A percentile compares a stretch with the other conserved stretches of the same genome.
Conservation (phyloP, 2,888 invertebrate species). For the Drosophila parthenogenetica region DNA sequence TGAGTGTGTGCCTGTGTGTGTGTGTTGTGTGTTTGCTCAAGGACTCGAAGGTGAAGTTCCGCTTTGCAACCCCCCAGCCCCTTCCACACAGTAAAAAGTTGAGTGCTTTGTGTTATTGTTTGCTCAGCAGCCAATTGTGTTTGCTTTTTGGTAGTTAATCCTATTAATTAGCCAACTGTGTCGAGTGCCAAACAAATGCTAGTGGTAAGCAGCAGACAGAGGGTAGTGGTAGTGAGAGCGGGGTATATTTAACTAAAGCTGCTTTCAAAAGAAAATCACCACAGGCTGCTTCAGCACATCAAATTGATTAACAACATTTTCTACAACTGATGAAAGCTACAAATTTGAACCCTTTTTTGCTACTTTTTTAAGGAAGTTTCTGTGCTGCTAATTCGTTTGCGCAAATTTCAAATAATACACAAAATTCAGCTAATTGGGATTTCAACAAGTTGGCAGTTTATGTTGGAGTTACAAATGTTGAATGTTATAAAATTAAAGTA, state of each 20-base stretch:
- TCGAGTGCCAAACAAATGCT: slow-evolving; percentile 44
- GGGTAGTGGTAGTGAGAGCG: neutral
- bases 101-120: slow-evolving; percentile 77
- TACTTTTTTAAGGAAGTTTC: neutral
- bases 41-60: slow-evolving; percentile 20
- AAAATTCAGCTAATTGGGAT: neutral
- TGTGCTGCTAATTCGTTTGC: neutral
- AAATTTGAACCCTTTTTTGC: slow-evolving; percentile 13
- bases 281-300: slow-evolving; percentile 29
- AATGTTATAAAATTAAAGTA: too few relatives aligned
- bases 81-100: slow-evolving; percentile 33
- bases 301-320: slow-evolving; percentile 51
- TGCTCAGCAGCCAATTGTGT: slow-evolving; percentile 72
- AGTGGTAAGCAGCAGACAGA: neutral
- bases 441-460: neutral
- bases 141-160: slow-evolving; percentile 78
- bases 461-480: neutral
- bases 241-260: neutral
- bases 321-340: slow-evolving; percentile 24
- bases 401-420: neutral
- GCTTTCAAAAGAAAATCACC: slow-evolving; percentile 33
- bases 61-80: too few relatives aligned
- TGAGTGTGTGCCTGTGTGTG: slow-evolving; percentile 23
- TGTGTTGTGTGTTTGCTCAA: slow-evolving; percentile 55
- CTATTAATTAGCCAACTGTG: slow-evolving; percentile 74